Percentiles rank a stretch among this genome's conserved stretches.
These are phyloP conservation scores for Hirtodrosophila trivittata DNA, from an alignment of 2,888 invertebrate species.

Conservation along the genomic window DNA sequence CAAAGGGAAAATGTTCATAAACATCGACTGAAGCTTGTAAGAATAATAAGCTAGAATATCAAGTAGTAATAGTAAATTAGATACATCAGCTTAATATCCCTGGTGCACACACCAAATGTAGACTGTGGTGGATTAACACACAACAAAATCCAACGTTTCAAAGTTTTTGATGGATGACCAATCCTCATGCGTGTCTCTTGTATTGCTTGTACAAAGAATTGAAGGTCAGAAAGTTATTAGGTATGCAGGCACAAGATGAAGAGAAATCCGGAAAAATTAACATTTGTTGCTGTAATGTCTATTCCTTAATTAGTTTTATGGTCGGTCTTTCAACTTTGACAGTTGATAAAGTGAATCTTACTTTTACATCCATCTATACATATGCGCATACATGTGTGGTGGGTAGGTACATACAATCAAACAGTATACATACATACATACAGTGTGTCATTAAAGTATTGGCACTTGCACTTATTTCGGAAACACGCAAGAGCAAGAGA, in stretches of 20 bases:
- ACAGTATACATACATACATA: no score
- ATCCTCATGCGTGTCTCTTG: conserved; percentile 21
- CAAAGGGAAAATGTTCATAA: conserved; percentile 31
- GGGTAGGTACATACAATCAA: no score
- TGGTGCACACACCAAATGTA: conserved; percentile 20
- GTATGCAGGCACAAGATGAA: not conserved
- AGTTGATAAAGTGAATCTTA: conserved; percentile 25
- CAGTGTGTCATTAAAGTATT: no score
- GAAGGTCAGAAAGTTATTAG: conserved; percentile 39
- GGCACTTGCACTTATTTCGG: no score
- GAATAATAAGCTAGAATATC: no score
- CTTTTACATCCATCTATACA: not conserved
- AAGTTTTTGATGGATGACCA: conserved; percentile 47
- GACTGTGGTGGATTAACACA: conserved; percentile 1
- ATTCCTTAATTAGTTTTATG: conserved; percentile 51
- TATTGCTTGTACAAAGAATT: conserved; percentile 1
- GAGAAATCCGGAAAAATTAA: conserved; percentile 19
- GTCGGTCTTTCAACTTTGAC: conserved; percentile 43
- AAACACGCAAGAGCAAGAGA: no score
- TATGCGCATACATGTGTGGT: not conserved
- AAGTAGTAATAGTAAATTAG: no score
- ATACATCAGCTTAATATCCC: conserved; percentile 4
- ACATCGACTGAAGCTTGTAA: conserved; percentile 6
- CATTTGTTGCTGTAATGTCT: conserved; percentile 30
- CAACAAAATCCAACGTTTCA: conserved; percentile 23